Base-by-base conservation (phyloP, 64 coral and sea anemone species). In the Porites australiensis region DNA sequence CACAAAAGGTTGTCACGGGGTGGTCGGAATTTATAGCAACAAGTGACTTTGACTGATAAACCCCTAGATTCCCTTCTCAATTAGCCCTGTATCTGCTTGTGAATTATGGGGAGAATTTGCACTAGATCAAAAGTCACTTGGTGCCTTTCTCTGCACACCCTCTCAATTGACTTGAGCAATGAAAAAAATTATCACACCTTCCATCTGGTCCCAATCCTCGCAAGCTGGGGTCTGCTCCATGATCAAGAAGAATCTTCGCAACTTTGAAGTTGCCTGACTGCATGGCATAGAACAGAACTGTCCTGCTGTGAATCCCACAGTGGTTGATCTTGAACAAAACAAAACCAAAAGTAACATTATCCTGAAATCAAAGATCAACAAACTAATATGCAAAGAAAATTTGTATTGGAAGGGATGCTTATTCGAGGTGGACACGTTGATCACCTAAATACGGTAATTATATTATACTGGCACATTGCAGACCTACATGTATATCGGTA, bases 281-380 rank as follows among this genome's bases (percentile, higher is more conserved):
- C 95, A 97, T 97, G 55, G 83, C 83, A 75, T 97, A 94, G 75
- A 97, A 97, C 19, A 97, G 92, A 16, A 92, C 95, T 49, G 92
- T 94, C 77, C 95, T 93, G 55, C 92, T 83, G 65, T 97, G 88
- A 49, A 93, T 77, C 1, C 95, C 92, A 77, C 92, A 86, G 20
- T 90, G 92, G 54, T 97, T 72, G 37, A 97, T 63, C 95, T 97
- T 16, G 27, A 71, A 57, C 21, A 43, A 48, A 82, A 74, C 57
- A 13, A 73, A 50, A 70, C 23, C 51, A 14, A 50, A 48, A 77
- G 6, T 10, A 50, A 37, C 44, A 16, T 19, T 77, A 4, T 16
- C 18, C 4, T 15, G 9, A 70, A 9, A 8, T 70, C 37, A n/a
- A 70, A 9, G 6, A 27, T 70, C 67, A 27, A 27, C 67, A 70